These are phyloP conservation scores for Misgurnus anguillicaudatus DNA, from an alignment of 2,113 vertebrate genomes.

Conservation along the genomic window DNA sequence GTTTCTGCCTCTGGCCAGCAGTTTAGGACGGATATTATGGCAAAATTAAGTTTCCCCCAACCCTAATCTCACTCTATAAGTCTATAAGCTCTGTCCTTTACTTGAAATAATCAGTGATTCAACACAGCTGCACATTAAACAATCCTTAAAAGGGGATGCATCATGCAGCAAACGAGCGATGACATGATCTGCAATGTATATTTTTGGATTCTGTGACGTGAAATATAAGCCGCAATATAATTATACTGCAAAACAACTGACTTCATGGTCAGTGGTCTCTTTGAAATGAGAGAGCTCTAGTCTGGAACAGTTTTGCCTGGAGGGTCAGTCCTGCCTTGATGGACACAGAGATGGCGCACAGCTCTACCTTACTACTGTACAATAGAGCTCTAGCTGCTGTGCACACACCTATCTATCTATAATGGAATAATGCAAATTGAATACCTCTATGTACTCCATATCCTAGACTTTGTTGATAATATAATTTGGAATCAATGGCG, in stretches of 20 bases:
- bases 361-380: background rate
- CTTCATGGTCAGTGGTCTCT: constrained; percentile 29
- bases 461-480: no score
- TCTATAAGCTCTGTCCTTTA: background rate
- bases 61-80: no score
- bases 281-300: constrained; percentile 35
- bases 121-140: no score
- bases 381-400: background rate
- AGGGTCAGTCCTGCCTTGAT: constrained; percentile 4
- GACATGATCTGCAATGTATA: no score
- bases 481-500: no score
- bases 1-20: no score
- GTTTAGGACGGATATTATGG: background rate
- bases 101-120: no score
- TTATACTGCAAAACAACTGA: constrained; percentile 22
- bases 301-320: constrained; percentile 28
- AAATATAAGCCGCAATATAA: constrained; percentile 43
- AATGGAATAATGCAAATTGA: no score
- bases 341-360: background rate
- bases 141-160: no score
- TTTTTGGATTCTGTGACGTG: background rate
- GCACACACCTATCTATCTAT: background rate
- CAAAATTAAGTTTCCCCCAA: no score
- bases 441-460: no score
- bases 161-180: no score